Base-by-base conservation (phyloP, 2,888 invertebrate genomes). In the Cynaeus angustus region DNA sequence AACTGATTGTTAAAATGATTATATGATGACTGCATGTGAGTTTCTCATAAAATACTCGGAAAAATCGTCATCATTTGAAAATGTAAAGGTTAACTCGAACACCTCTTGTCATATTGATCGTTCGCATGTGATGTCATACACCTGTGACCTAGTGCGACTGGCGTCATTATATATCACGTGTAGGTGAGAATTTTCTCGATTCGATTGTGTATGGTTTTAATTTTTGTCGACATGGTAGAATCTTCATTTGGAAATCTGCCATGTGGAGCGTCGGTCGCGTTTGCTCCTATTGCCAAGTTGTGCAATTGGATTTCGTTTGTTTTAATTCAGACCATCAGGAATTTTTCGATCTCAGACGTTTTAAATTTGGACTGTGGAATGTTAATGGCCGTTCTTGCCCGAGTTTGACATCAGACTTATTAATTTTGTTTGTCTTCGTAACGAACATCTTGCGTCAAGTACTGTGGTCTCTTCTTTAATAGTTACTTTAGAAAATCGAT, bases 311-410 rank as follows among this genome's bases (percentile, higher is more conserved):
- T 46, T 64, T 53, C 46, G 46, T 45, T 59, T 64, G 64, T 56
- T 64, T 68, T 62, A 68, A 68, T 68, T 68, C 67, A 67, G 66
- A 66, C 56, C 48, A 56, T 56, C 37, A 48, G 66, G 48, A 66
- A 66, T 66, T 55, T 66, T 56, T 56, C 37, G 55, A 53, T 65
- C 45, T 33, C 53, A 53, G 64, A 64, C 64, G 37, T 64, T 45
- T 64, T 64, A 64, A 64, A 30, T 64, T 64, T 64, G 64, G 64
- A 53, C 41, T 14, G 10, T 38, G 64, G 64, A 64, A 64, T 64
- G 64, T 62, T 62, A 62, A 62, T 64, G 64, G 64, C 38, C 62
- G 64, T 53, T 64, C 61, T 48, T 48, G 48, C 12, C 21, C 38
- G 50, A 61, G 26, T 61, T 61, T 59, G 59, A 59, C 59, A 46